A percentile compares a stretch with the other conserved stretches of the same genome.
Evolutionary conservation across 2,113 vertebrate genomes (phyloP).

Genomic region (Platycercus adscitus): DNA sequence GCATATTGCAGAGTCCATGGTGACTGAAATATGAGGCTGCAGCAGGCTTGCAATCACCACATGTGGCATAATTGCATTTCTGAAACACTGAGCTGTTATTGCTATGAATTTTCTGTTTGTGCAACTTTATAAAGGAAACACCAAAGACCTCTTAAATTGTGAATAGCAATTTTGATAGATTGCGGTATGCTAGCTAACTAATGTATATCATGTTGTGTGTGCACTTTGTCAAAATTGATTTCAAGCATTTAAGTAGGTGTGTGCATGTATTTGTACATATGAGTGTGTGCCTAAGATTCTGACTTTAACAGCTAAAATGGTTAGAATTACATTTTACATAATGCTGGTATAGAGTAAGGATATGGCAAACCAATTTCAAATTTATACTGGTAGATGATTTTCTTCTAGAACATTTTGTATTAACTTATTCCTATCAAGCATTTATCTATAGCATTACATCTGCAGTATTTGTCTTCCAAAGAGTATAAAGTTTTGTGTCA

Average conservation of each 20-base stretch:
- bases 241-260: conserved; percentile 5
- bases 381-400: conserved; percentile 15
- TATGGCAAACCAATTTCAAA: conserved; percentile 14
- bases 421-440: not conserved
- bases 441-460: not conserved
- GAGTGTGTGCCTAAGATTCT: not conserved
- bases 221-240: conserved; percentile 11
- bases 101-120: conserved; percentile 44
- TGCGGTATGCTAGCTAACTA: not conserved
- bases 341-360: conserved; percentile 2
- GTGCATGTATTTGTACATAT: not conserved
- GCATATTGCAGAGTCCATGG: not conserved
- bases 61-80: conserved; percentile 70
- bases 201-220: not conserved
- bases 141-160: conserved; percentile 23
- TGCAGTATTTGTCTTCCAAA: not conserved
- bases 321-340: not conserved
- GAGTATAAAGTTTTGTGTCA: not conserved
- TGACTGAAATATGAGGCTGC: not conserved
- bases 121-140: conserved; percentile 45
- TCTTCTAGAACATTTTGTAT: not conserved
- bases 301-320: conserved; percentile 12
- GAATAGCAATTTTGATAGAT: conserved; percentile 54
- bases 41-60: conserved; percentile 43
- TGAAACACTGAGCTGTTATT: conserved; percentile 46